Conservation (phyloP, 37 sponge, comb jelly and placozoan genomes). For the Bolinopsis microptera region DNA sequence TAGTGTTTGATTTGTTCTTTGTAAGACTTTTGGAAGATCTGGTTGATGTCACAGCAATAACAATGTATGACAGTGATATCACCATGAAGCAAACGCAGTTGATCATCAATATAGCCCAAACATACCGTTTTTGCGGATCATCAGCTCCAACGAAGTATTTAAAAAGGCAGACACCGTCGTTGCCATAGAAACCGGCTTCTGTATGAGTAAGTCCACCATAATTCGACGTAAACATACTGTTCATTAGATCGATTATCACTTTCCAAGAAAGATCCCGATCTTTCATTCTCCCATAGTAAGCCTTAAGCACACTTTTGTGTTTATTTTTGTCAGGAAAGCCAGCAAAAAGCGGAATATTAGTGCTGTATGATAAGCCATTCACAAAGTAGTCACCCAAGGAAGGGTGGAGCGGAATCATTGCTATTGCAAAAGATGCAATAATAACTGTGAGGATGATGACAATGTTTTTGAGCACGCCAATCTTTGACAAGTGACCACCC, state of each 20-base stretch:
- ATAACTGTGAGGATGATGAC: background rate
- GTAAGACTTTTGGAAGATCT: background rate
- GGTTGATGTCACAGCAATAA: background rate
- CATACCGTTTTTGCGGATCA: background rate
- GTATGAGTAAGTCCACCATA: background rate
- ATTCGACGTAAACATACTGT: background rate
- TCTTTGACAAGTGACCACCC: background rate
- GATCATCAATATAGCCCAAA: background rate
- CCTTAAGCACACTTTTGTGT: background rate
- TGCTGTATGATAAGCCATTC: background rate
- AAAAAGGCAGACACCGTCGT: too few species aligned
- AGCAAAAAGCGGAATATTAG: background rate
- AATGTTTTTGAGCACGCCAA: background rate
- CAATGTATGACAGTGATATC: background rate
- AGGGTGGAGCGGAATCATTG: background rate
- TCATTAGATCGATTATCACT: background rate
- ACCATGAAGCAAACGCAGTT: background rate
- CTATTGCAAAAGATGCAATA: background rate
- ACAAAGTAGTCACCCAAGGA: background rate
- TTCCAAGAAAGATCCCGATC: background rate
- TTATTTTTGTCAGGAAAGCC: background rate
- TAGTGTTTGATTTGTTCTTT: too few species aligned
- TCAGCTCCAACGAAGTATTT: background rate
- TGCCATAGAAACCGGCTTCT: too few species aligned
- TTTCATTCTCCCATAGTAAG: background rate